phyloP scores from a whole-genome alignment of 2,797 vertebrate species.

The Coendou prehensilis region DNA sequence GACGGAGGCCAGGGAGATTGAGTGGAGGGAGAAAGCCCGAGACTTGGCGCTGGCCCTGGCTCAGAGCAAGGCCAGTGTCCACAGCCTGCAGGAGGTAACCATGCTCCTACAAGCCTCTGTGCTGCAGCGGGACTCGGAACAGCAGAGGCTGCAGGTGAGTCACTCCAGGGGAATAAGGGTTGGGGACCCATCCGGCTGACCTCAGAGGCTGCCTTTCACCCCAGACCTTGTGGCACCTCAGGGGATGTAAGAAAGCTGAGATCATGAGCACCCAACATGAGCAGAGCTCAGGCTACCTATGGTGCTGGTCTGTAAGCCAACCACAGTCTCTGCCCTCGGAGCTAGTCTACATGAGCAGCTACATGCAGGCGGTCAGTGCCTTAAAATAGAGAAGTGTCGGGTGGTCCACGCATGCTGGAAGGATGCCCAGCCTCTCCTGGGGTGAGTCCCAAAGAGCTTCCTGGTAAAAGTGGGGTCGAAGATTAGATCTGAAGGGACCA shows the following conservation, averaged over 20 bases:
- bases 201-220: not conserved
- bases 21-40: constrained; percentile 89
- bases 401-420: not conserved
- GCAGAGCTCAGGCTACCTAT: not conserved
- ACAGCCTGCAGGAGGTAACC: constrained; percentile 79
- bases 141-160: constrained; percentile 84
- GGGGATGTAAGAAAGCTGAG: not conserved
- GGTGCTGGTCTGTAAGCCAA: not conserved
- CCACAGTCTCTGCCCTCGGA: not conserved
- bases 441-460: not conserved
- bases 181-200: not conserved
- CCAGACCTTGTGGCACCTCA: not conserved
- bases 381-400: not conserved
- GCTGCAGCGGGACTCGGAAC: constrained; percentile 84
- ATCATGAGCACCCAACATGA: not conserved
- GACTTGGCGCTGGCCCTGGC: constrained; percentile 81
- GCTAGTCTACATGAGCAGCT: not conserved
- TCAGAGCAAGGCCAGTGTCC: constrained; percentile 83
- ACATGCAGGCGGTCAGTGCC: not conserved
- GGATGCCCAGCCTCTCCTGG: not conserved
- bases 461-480: constrained; percentile 23
- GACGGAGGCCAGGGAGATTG: constrained; percentile 90
- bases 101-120: constrained; percentile 81
- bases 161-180: not conserved
- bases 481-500: constrained; percentile 26